Evolutionary conservation across 2,113 vertebrate species (phyloP).

Genomic region (Aviceda subcristata): DNA sequence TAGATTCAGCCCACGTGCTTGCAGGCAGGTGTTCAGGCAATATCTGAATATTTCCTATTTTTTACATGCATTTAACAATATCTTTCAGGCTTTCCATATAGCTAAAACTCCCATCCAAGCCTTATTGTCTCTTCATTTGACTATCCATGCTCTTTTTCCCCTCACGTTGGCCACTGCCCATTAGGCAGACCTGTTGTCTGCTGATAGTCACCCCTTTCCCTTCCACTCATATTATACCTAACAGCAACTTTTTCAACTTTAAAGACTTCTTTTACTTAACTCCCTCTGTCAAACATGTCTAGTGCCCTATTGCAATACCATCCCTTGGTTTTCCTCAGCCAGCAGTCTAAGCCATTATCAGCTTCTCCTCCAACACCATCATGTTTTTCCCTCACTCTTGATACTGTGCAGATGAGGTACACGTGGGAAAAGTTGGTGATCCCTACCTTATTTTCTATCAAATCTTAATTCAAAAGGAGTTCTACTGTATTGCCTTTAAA

Average conservation of each 20-base stretch:
- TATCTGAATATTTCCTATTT: not conserved
- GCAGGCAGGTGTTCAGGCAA: not conserved
- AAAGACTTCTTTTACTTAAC: not conserved
- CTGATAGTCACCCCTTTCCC: not conserved
- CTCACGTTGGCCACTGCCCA: not conserved
- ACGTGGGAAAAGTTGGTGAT: not conserved
- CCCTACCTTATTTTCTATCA: not conserved
- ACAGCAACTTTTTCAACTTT: not conserved
- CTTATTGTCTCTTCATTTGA: not conserved
- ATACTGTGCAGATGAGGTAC: not conserved
- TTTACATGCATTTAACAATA: not conserved
- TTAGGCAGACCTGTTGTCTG: not conserved
- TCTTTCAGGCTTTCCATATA: not conserved
- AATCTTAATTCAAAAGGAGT: not conserved
- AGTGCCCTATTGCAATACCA: not conserved
- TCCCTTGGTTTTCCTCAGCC: not conserved
- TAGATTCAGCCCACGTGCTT: not conserved
- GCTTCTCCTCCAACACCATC: not conserved
- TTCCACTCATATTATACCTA: not conserved
- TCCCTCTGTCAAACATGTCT: not conserved
- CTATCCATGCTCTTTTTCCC: not conserved
- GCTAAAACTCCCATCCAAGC: not conserved
- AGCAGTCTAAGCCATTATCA: not conserved
- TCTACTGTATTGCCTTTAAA: not conserved
- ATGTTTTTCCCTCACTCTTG: not conserved